Evolutionary conservation across 2,113 vertebrate genomes (phyloP).

Genomic region (Falcunculus frontatus): DNA sequence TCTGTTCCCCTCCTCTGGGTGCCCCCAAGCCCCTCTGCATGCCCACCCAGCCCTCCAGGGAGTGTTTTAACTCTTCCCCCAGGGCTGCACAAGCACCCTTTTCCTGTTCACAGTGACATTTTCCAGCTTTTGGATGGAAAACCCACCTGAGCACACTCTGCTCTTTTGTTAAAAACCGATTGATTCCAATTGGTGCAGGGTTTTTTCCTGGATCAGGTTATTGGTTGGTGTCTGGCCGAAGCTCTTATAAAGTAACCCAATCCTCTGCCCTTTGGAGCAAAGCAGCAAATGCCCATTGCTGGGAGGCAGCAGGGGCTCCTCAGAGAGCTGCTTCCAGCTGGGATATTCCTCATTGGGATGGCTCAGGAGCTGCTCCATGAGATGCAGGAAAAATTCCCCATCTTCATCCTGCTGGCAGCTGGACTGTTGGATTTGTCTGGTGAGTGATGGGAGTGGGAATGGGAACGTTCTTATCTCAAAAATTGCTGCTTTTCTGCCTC

Average conservation of each 20-base stretch:
- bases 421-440: neutral
- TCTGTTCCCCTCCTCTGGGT: neutral
- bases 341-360: rapidly evolving
- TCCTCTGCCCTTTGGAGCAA: neutral
- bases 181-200: neutral
- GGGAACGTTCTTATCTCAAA: neutral
- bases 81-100: neutral
- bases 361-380: neutral
- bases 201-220: neutral
- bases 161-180: neutral
- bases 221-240: neutral
- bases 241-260: slow-evolving; percentile 33
- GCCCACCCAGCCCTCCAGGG: neutral
- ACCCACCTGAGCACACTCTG: rapidly evolving
- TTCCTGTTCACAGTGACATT: rapidly evolving
- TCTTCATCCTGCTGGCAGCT: neutral
- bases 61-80: neutral
- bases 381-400: neutral
- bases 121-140: neutral
- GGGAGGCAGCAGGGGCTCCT: neutral
- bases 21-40: neutral
- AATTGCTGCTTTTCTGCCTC: neutral
- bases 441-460: neutral
- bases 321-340: neutral
- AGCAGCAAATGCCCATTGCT: neutral